Conservation (phyloP, 2,888 invertebrate genomes). For the Serrognathus titanus region DNA sequence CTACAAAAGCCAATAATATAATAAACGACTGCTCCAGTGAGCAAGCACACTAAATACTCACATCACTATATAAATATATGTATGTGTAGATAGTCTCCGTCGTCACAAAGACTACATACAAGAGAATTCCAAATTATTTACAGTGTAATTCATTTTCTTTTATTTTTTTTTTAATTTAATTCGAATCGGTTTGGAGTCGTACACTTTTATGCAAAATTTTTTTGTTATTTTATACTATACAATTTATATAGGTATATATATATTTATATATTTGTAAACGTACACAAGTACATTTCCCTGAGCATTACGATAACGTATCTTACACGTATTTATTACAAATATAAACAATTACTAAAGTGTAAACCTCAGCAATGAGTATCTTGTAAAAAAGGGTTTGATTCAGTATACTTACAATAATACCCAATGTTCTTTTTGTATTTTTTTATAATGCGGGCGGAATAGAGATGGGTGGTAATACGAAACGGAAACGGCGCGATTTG, state of each 20-base stretch:
- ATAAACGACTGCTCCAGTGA: constrained; percentile 25
- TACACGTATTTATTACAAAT: constrained; percentile 7
- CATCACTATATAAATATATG: constrained; percentile 24
- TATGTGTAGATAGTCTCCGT: constrained; percentile 7
- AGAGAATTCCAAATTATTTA: constrained; percentile 5
- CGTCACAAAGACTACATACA: constrained; percentile 9
- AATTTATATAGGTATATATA: not conserved
- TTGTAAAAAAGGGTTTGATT: not conserved
- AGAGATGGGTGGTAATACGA: not conserved
- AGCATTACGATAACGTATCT: constrained; percentile 9
- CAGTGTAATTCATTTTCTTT: not conserved
- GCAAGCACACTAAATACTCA: constrained; percentile 39
- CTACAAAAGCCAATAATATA: constrained; percentile 8
- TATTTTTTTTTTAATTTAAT: not conserved
- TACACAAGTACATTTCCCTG: constrained; percentile 3
- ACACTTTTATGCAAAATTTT: not conserved
- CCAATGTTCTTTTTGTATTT: not conserved
- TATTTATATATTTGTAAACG: not conserved
- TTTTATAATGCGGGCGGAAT: not conserved
- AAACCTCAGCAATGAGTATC: constrained; percentile 1
- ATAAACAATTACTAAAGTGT: not conserved
- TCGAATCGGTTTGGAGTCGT: no score
- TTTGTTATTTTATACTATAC: constrained; percentile 2
- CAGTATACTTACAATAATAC: not conserved
- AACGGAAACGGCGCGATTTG: no score